phyloP scores from a whole-genome alignment of 2,113 vertebrate genomes.

The Labeo catla region DNA sequence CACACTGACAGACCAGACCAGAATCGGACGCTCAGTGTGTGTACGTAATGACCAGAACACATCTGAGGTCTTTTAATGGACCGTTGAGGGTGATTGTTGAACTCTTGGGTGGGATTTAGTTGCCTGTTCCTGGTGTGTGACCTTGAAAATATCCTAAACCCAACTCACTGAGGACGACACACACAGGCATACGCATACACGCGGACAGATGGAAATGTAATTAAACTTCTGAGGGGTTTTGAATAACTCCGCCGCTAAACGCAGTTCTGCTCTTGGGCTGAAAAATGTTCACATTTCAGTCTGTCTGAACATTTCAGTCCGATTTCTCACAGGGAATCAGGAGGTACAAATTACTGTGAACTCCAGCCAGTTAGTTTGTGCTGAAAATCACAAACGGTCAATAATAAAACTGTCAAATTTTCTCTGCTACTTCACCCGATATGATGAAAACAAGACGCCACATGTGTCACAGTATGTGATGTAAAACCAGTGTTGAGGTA shows the following conservation, averaged over 20 bases:
- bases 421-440: not conserved
- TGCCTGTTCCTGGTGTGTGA: slow-evolving; percentile 29
- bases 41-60: slow-evolving; percentile 16
- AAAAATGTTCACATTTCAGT: slow-evolving; percentile 17
- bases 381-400: slow-evolving; percentile 1
- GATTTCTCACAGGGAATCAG: slow-evolving; percentile 19
- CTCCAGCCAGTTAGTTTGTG: not conserved
- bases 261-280: slow-evolving; percentile 43
- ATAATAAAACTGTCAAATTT: slow-evolving; percentile 15
- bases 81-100: slow-evolving; percentile 36
- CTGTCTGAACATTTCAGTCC: slow-evolving; percentile 2
- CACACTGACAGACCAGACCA: slow-evolving; percentile 33
- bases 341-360: slow-evolving; percentile 16
- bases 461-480: not conserved
- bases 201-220: slow-evolving; percentile 66
- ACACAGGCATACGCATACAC: not conserved
- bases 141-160: slow-evolving; percentile 44
- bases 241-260: slow-evolving; percentile 62
- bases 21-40: not conserved
- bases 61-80: slow-evolving; percentile 46
- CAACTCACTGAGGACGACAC: slow-evolving; percentile 10
- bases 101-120: slow-evolving; percentile 44
- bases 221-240: slow-evolving; percentile 67
- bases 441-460: not conserved
- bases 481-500: not conserved